Evolutionary conservation across 2,797 vertebrate species (phyloP).

Genomic region (Saxicola maurus): DNA sequence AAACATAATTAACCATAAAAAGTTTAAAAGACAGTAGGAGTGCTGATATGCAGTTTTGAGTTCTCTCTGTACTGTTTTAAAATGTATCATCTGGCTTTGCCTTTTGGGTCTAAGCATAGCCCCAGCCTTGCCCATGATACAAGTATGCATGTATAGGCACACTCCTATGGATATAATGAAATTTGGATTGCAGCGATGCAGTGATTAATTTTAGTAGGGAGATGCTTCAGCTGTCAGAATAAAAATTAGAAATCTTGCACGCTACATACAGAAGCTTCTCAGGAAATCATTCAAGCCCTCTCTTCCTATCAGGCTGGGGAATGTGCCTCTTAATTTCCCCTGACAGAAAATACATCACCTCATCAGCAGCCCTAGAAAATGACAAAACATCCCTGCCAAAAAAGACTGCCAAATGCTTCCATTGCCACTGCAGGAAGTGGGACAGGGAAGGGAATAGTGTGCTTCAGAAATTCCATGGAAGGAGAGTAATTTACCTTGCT

Average conservation of each 20-base stretch:
- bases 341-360: constrained; percentile 47
- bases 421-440: neutral
- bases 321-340: constrained; percentile 43
- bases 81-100: neutral
- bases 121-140: neutral
- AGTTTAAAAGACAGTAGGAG: neutral
- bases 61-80: neutral
- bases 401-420: neutral
- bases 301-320: constrained; percentile 1
- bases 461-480: neutral
- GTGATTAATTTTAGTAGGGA: neutral
- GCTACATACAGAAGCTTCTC: neutral
- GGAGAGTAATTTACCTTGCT: neutral
- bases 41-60: neutral
- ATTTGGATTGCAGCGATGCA: neutral
- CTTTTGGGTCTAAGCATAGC: neutral
- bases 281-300: neutral
- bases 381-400: constrained; percentile 11
- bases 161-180: neutral
- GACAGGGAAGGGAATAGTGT: neutral
- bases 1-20: constrained; percentile 21
- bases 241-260: neutral
- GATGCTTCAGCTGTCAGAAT: neutral
- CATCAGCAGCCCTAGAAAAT: constrained; percentile 45
- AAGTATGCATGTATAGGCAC: neutral